A percentile compares a stretch with the other conserved stretches of the same genome.
Evolutionary conservation across 1,140 invertebrate species (phyloP).

Genomic region (Heterodera carotae): DNA sequence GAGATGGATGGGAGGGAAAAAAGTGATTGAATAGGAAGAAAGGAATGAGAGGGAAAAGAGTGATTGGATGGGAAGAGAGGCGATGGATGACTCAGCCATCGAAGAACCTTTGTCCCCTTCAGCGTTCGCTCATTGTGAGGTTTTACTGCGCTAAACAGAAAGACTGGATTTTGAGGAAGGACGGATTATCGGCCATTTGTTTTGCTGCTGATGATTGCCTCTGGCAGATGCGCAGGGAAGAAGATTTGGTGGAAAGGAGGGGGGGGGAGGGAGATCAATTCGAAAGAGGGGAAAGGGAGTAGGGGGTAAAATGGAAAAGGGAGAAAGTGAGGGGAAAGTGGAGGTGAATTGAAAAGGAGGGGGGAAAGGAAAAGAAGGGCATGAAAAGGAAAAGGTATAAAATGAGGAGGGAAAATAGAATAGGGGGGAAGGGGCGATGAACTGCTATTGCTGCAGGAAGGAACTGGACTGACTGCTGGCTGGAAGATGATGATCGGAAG

Average conservation of each 20-base stretch:
- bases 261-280: background rate
- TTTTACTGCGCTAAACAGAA: conserved; percentile 10
- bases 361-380: background rate
- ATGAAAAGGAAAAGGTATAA: too few species aligned
- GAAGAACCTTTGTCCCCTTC: background rate
- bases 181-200: conserved; percentile 13
- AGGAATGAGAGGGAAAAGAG: too few species aligned
- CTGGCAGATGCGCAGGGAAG: too few species aligned
- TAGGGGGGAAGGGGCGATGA: too few species aligned
- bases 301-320: background rate
- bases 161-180: conserved; percentile 10
- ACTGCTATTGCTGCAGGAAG: background rate
- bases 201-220: background rate
- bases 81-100: too few species aligned
- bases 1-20: too few species aligned
- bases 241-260: background rate
- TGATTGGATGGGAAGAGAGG: too few species aligned
- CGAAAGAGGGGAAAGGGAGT: background rate
- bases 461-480: background rate
- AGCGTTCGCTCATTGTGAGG: background rate
- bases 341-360: too few species aligned
- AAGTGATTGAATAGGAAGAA: too few species aligned
- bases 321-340: too few species aligned
- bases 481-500: background rate
- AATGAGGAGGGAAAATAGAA: too few species aligned